Evolutionary conservation across 2,888 invertebrate species (phyloP).

Genomic region (Strigamia transsilvanica): DNA sequence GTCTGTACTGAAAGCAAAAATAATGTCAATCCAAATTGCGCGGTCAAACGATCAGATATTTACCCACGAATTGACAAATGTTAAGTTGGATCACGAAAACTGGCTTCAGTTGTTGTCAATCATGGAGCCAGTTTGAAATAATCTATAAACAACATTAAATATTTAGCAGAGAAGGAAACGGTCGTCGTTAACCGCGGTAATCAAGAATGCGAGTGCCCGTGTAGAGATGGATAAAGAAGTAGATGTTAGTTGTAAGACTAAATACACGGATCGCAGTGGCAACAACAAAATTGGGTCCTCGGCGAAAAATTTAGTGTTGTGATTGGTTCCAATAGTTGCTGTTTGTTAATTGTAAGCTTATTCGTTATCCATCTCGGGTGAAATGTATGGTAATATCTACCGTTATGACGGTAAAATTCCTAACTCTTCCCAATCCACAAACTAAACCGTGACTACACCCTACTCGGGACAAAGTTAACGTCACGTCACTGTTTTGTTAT

Average conservation of each 20-base stretch:
- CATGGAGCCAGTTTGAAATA: not conserved
- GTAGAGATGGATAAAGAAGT: not conserved
- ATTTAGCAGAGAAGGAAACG: too few relatives aligned
- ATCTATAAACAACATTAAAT: not conserved
- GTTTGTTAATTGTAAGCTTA: not conserved
- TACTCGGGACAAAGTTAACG: constrained; percentile 18
- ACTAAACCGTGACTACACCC: constrained; percentile 27
- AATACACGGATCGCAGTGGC: not conserved
- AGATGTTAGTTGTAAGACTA: not conserved
- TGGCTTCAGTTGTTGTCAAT: not conserved
- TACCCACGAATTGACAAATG: not conserved
- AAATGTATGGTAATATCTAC: not conserved
- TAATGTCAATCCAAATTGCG: not conserved
- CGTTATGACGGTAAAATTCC: not conserved
- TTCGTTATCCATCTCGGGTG: not conserved
- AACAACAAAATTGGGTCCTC: not conserved
- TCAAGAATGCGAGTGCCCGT: not conserved
- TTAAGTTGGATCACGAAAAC: not conserved
- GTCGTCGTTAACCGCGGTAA: not conserved
- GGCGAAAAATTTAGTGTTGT: not conserved
- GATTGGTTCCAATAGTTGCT: not conserved
- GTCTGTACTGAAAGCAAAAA: not conserved
- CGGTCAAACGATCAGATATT: not conserved
- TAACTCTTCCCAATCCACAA: constrained; percentile 30
- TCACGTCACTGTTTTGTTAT: not conserved